Percentiles rank a stretch among this genome's conserved stretches.
phyloP scores from a whole-genome alignment of 2,113 vertebrate species.

The Emberiza fucata region DNA sequence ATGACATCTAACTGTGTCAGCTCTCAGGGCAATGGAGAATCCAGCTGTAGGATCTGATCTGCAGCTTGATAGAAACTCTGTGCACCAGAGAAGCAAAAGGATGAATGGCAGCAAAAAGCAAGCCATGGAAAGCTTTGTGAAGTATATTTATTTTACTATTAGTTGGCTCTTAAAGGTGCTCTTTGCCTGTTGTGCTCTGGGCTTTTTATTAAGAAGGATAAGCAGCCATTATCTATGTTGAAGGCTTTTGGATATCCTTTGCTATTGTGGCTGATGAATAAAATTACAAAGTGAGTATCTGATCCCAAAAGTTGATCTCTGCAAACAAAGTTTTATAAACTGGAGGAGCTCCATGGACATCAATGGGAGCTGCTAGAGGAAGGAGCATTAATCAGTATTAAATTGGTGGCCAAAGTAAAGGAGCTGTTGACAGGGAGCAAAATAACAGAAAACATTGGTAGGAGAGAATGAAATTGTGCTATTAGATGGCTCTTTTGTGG shows the following conservation, averaged over 20 bases:
- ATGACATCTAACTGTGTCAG: not conserved
- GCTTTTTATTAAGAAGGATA: not conserved
- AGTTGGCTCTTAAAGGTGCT: not conserved
- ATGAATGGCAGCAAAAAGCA: not conserved
- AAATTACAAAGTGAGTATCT: not conserved
- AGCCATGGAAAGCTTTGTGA: not conserved
- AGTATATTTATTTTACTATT: not conserved
- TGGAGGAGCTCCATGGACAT: not conserved
- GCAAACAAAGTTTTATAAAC: not conserved
- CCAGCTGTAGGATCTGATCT: not conserved
- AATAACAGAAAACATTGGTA: not conserved
- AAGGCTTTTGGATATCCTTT: not conserved
- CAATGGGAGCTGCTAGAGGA: not conserved
- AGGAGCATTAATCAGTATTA: not conserved
- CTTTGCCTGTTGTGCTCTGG: not conserved
- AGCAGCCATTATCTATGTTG: not conserved
- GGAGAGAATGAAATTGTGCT: not conserved
- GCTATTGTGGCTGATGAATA: not conserved
- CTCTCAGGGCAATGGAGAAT: not conserved
- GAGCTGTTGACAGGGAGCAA: not conserved
- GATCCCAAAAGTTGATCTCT: not conserved
- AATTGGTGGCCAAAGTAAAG: not conserved
- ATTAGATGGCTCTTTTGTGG: not conserved
- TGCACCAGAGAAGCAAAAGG: not conserved
- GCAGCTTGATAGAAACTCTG: not conserved